Percentiles rank a stretch among this genome's conserved stretches.
Conservation (phyloP, 2,888 invertebrate genomes). For the Synanthedon myopaeformis region DNA sequence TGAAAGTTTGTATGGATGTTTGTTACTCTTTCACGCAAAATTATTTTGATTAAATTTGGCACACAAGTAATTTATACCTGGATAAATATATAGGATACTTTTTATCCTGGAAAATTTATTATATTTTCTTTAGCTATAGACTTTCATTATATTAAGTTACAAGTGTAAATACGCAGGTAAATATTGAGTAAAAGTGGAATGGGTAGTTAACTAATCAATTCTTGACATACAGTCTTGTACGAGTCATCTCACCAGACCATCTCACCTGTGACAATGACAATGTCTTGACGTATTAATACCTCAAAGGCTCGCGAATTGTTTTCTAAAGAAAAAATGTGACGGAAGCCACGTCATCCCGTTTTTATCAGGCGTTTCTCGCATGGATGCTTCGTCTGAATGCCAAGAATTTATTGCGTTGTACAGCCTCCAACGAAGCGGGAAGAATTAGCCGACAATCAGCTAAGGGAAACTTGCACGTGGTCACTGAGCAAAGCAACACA, state of each 20-base stretch:
- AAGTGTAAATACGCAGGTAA: no score
- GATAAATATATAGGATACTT: no score
- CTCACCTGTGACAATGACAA: constrained; percentile 6
- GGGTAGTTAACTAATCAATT: no score
- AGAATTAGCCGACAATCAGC: constrained; percentile 58
- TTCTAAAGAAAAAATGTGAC: constrained; percentile 49
- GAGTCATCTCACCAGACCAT: not conserved
- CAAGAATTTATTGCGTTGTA: constrained; percentile 63
- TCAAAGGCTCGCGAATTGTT: constrained; percentile 34
- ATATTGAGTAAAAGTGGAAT: no score
- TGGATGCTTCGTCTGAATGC: constrained; percentile 55
- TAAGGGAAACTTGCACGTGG: constrained; percentile 6
- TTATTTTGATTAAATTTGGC: no score
- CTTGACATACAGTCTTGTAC: no score
- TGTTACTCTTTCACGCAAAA: no score
- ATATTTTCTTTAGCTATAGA: no score
- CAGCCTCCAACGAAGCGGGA: constrained; percentile 49
- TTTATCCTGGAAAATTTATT: no score
- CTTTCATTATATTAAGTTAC: no score
- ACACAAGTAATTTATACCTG: no score
- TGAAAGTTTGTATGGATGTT: no score
- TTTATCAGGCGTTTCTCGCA: constrained; percentile 58
- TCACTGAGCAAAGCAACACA: not conserved
- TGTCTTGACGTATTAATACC: constrained; percentile 18
- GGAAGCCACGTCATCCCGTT: constrained; percentile 51